These are phyloP conservation scores for Osmerus mordax DNA, from an alignment of 2,113 vertebrate genomes.

Conservation along the genomic window DNA sequence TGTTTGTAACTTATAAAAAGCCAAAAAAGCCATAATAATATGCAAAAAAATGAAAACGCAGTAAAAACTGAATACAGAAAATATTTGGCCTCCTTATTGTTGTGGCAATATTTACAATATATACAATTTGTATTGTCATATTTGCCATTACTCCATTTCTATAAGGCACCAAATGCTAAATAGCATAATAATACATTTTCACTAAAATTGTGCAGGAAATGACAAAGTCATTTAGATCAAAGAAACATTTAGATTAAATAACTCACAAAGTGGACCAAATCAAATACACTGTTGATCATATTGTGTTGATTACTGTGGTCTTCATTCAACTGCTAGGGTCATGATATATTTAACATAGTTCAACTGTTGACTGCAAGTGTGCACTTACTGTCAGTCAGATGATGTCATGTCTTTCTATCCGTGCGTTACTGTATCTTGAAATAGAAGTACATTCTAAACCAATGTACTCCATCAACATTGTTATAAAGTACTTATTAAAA, in stretches of 20 bases:
- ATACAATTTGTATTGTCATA: conserved; percentile 76
- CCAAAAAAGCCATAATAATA: conserved; percentile 76
- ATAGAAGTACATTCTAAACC: too few relatives aligned
- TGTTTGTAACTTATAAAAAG: conserved; percentile 81
- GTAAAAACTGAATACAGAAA: conserved; percentile 88
- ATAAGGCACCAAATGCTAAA: conserved; percentile 87
- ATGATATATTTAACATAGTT: neutral
- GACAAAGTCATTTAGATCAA: conserved; percentile 48
- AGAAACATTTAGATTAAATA: conserved; percentile 25
- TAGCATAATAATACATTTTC: conserved; percentile 71
- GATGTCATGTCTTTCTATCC: neutral
- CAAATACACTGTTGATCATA: neutral
- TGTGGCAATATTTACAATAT: conserved; percentile 83
- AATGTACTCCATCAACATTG: too few relatives aligned
- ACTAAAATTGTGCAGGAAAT: conserved; percentile 75
- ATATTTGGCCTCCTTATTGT: conserved; percentile 85
- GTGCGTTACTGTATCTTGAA: neutral
- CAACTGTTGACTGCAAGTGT: neutral
- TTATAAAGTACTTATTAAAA: too few relatives aligned
- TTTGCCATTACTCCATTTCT: conserved; percentile 76
- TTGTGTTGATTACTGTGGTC: neutral
- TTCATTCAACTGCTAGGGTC: neutral
- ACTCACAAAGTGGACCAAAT: conserved; percentile 8
- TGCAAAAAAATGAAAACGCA: conserved; percentile 83
- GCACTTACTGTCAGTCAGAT: neutral